Evolutionary conservation across 1,140 invertebrate species (phyloP).

Genomic region (Hermetia illucens): DNA sequence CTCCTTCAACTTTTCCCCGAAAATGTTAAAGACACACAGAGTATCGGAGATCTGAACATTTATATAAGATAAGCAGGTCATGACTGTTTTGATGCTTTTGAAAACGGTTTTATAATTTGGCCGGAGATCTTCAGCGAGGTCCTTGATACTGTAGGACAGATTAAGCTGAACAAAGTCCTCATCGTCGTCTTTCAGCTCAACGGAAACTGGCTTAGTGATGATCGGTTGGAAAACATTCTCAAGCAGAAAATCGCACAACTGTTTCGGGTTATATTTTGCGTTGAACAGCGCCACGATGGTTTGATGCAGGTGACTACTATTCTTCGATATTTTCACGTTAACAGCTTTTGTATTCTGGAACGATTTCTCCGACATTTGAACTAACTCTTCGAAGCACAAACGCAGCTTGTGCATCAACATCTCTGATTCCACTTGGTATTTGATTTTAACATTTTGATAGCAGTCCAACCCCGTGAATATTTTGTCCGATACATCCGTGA

Average conservation of each 20-base stretch:
- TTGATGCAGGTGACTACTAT: constrained; percentile 20
- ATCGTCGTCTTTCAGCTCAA: constrained; percentile 14
- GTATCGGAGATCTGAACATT: constrained; percentile 35
- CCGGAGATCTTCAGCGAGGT: constrained; percentile 8
- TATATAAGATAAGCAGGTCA: constrained; percentile 43
- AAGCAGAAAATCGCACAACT: constrained; percentile 20
- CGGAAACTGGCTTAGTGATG: constrained; percentile 20
- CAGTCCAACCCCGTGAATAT: constrained; percentile 20
- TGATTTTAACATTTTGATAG: constrained; percentile 22
- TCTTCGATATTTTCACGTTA: constrained; percentile 19
- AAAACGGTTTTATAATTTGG: constrained; percentile 42
- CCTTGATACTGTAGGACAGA: constrained; percentile 22
- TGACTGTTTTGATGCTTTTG: constrained; percentile 40
- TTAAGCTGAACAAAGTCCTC: constrained; percentile 12
- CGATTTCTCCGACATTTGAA: constrained; percentile 21
- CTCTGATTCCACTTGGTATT: constrained; percentile 21
- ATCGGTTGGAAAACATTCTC: constrained; percentile 26
- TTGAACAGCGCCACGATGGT: constrained; percentile 23
- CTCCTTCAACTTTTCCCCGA: constrained; percentile 44
- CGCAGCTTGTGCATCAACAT: constrained; percentile 23
- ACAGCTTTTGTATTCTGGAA: constrained; percentile 23
- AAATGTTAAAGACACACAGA: constrained; percentile 40
- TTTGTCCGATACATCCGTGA: constrained; percentile 15
- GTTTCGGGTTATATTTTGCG: constrained; percentile 18
- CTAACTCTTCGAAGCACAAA: constrained; percentile 19